Evolutionary conservation across 2,888 invertebrate species (phyloP).

Genomic region (Apantesis nais): DNA sequence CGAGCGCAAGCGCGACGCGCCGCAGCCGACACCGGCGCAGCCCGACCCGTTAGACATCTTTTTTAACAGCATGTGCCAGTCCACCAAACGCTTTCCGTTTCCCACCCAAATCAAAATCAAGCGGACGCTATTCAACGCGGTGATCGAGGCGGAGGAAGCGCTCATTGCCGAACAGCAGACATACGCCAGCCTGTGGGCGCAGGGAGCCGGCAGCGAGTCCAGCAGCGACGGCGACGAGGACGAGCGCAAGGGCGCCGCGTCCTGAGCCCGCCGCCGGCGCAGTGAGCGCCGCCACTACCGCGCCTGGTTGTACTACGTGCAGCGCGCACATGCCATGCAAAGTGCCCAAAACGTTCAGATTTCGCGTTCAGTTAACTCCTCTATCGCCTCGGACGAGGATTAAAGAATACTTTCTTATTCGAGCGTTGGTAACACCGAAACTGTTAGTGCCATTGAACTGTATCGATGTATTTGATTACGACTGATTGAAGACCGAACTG

Average conservation of each 20-base stretch:
- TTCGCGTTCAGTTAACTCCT: not conserved
- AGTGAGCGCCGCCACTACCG: constrained; percentile 35
- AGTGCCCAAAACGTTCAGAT: not conserved
- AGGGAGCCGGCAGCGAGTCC: constrained; percentile 43
- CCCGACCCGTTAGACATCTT: constrained; percentile 77
- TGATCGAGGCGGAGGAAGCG: constrained; percentile 75
- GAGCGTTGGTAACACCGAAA: not conserved
- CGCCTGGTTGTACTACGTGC: constrained; percentile 37
- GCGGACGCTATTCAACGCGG: constrained; percentile 71
- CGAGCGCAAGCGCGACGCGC: constrained; percentile 20
- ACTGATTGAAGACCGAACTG: not conserved
- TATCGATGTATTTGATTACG: not conserved
- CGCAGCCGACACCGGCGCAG: constrained; percentile 27
- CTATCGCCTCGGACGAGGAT: not conserved
- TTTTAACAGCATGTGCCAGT: constrained; percentile 81
- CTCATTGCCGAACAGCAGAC: constrained; percentile 75
- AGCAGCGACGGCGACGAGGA: constrained; percentile 62
- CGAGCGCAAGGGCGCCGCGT: constrained; percentile 57
- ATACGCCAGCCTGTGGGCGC: constrained; percentile 76
- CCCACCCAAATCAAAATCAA: constrained; percentile 76
- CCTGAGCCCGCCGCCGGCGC: constrained; percentile 54
- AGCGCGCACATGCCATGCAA: constrained; percentile 19
- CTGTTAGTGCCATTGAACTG: not conserved
- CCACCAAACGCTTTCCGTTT: constrained; percentile 76
- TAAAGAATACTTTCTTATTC: not conserved